Evolutionary conservation across 2,113 vertebrate genomes (phyloP).

Genomic region (Colistium nudipinnis): DNA sequence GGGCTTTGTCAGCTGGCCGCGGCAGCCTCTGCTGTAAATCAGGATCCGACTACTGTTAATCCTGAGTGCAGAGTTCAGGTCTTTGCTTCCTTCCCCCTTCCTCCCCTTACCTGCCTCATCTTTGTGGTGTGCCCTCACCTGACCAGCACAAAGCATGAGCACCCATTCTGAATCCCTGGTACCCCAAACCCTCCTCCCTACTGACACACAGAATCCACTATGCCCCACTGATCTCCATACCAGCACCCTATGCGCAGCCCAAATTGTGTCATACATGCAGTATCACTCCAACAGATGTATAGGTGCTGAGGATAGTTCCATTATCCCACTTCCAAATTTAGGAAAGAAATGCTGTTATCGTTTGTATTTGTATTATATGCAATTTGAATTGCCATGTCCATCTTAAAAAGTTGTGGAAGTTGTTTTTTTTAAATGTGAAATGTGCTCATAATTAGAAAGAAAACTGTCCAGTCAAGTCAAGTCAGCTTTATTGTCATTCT

Average conservation of each 20-base stretch:
- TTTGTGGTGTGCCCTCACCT: slow-evolving; percentile 64
- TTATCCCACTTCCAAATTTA: background rate
- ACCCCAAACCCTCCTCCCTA: slow-evolving; percentile 6
- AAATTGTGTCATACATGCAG: no score
- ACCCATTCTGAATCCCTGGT: slow-evolving; percentile 36
- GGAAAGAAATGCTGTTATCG: background rate
- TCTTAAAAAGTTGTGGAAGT: no score
- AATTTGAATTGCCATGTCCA: background rate
- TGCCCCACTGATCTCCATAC: background rate
- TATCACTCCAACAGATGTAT: background rate
- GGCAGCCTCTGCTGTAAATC: slow-evolving; percentile 3
- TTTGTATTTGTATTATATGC: no score
- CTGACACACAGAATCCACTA: background rate
- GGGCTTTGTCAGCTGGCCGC: background rate
- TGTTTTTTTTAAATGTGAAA: no score
- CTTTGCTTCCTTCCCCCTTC: slow-evolving; percentile 24
- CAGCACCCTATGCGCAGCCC: no score
- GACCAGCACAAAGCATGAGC: slow-evolving; percentile 64
- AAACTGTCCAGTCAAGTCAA: background rate
- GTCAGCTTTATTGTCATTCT: no score
- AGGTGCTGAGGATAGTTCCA: background rate
- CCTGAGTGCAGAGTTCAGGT: slow-evolving; percentile 18
- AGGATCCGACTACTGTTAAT: background rate
- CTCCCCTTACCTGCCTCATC: slow-evolving; percentile 42
- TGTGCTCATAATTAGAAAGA: no score